Conservation (phyloP, 2,113 vertebrate genomes). For the Pollimyrus isidori region DNA sequence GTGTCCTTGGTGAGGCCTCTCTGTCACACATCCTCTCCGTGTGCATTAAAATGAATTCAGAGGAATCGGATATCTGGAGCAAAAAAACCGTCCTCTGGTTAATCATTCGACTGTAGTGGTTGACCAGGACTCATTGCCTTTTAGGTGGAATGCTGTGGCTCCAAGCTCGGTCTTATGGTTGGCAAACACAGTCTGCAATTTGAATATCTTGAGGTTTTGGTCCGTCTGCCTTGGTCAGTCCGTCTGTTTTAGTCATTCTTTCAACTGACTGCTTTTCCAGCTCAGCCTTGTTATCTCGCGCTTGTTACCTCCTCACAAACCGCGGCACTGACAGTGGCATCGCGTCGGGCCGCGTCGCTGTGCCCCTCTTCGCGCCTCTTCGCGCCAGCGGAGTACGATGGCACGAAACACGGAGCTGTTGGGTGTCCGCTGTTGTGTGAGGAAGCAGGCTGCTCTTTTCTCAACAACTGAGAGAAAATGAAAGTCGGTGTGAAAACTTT, state of each 20-base stretch:
- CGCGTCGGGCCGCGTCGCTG: neutral
- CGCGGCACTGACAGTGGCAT: neutral
- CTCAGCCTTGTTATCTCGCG: neutral
- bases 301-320: neutral
- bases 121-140: slow-evolving; percentile 7
- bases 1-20: neutral
- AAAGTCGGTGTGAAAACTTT: neutral
- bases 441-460: neutral
- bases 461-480: neutral
- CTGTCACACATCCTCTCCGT: neutral
- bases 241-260: slow-evolving; percentile 6
- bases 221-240: neutral
- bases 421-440: neutral
- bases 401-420: neutral
- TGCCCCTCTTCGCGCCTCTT: neutral
- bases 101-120: slow-evolving; percentile 16
- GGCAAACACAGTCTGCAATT: neutral
- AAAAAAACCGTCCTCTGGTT: neutral
- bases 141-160: slow-evolving; percentile 9
- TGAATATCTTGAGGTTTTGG: neutral
- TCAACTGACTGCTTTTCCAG: slow-evolving; percentile 3
- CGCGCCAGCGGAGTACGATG: neutral
- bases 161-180: neutral
- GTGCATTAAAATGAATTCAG: neutral
- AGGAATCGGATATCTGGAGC: neutral